Conservation (phyloP, 2,888 invertebrate genomes). For the Diplolepis rosae region DNA sequence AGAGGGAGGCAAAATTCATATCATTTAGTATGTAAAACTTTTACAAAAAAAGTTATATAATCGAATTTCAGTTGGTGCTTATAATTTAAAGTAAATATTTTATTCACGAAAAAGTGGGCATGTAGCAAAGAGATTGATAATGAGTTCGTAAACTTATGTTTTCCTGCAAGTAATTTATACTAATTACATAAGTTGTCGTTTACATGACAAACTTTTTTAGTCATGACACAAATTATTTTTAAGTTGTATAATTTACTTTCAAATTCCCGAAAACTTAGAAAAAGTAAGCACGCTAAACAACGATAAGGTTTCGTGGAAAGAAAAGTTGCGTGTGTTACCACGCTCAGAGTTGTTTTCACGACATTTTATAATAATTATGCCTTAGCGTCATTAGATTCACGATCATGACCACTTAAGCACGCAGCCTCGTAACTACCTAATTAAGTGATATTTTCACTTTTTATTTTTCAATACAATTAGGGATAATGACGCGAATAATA, state of each 20-base stretch:
- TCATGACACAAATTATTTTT: not conserved
- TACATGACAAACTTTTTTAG: not conserved
- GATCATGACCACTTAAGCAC: not conserved
- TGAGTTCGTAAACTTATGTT: not conserved
- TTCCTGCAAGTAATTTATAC: not conserved
- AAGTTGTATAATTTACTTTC: not conserved
- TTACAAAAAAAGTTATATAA: no score
- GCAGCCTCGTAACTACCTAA: not conserved
- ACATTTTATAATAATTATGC: slow-evolving; percentile 11
- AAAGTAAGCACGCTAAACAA: not conserved
- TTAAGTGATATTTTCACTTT: not conserved
- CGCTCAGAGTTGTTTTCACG: not conserved
- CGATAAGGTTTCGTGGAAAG: slow-evolving; percentile 14
- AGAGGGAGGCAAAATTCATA: no score
- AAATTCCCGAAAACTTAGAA: not conserved
- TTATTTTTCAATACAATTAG: not conserved
- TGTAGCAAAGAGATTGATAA: not conserved
- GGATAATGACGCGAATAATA: not conserved
- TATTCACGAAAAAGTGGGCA: not conserved
- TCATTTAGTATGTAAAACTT: no score
- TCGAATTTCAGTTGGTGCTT: not conserved
- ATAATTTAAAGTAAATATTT: not conserved
- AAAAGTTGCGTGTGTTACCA: not conserved
- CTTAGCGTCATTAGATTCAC: not conserved
- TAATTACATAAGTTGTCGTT: not conserved